These are phyloP conservation scores for Ernsta delagoae DNA, from an alignment of 2,888 invertebrate species.

Conservation along the genomic window DNA sequence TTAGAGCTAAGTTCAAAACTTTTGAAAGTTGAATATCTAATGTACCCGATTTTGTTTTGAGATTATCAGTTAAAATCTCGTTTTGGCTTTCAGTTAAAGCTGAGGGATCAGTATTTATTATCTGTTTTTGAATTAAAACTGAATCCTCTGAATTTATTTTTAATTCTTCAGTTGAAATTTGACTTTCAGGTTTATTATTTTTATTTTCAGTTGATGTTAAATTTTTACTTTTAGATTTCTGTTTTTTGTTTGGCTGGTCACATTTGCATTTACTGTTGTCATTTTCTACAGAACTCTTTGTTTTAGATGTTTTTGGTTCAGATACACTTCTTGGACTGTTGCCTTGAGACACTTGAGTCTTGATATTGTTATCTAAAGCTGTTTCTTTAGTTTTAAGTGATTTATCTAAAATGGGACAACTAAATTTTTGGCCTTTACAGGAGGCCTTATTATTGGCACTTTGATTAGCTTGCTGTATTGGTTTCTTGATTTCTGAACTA, in stretches of 20 bases:
- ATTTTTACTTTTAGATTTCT: conserved; percentile 15
- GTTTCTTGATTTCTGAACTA: background rate
- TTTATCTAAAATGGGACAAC: conserved; percentile 6
- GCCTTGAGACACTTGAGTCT: conserved; percentile 1
- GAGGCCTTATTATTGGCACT: background rate
- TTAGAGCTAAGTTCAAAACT: background rate
- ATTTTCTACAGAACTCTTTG: background rate
- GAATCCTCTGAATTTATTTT: background rate
- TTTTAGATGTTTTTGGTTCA: conserved; percentile 2
- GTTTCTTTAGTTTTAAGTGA: conserved; percentile 4
- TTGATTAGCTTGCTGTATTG: background rate
- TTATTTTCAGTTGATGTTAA: conserved; percentile 7
- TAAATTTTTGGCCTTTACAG: conserved; percentile 8
- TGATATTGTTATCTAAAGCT: background rate
- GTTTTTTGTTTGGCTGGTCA: conserved; percentile 8
- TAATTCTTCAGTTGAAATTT: conserved; percentile 7
- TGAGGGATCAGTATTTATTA: background rate
- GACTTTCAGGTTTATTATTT: background rate
- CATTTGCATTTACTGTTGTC: conserved; percentile 13
- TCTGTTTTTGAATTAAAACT: background rate
- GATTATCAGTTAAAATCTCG: background rate
- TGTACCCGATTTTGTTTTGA: background rate
- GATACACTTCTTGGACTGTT: background rate
- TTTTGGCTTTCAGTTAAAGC: background rate
- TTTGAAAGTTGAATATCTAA: background rate